A percentile compares a stretch with the other conserved stretches of the same genome.
These are phyloP conservation scores for Adineta ricciae DNA, from an alignment of 2,888 invertebrate genomes.

Conservation along the genomic window DNA sequence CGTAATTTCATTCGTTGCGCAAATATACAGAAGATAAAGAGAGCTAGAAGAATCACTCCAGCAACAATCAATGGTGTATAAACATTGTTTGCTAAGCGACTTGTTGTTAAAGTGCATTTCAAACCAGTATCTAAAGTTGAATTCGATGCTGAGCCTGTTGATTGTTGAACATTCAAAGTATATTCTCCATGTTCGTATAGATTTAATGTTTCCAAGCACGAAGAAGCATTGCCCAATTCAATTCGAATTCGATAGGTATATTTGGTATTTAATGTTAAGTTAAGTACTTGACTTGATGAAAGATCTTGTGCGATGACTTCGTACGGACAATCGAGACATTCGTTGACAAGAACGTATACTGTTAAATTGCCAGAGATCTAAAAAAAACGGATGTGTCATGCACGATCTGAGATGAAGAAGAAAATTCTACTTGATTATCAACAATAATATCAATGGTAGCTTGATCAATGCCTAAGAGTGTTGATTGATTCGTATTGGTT, in stretches of 20 bases:
- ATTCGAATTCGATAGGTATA: background rate
- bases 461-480: background rate
- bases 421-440: background rate
- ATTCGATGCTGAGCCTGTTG: background rate
- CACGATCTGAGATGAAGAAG: no score
- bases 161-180: background rate
- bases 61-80: background rate
- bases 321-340: background rate
- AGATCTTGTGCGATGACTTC: background rate
- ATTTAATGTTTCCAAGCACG: background rate
- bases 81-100: background rate
- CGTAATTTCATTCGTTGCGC: background rate
- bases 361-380: background rate
- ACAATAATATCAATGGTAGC: background rate
- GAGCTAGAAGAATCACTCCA: background rate
- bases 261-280: slow-evolving; percentile 12
- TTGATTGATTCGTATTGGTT: background rate
- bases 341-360: background rate
- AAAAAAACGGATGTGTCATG: background rate
- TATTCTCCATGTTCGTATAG: slow-evolving; percentile 1
- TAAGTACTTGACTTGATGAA: background rate
- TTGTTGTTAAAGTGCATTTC: background rate
- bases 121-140: background rate
- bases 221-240: background rate
- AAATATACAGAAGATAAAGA: background rate